These are phyloP conservation scores for Cynodonichthys magdalenae DNA, from an alignment of 2,797 vertebrate genomes.

Conservation along the genomic window DNA sequence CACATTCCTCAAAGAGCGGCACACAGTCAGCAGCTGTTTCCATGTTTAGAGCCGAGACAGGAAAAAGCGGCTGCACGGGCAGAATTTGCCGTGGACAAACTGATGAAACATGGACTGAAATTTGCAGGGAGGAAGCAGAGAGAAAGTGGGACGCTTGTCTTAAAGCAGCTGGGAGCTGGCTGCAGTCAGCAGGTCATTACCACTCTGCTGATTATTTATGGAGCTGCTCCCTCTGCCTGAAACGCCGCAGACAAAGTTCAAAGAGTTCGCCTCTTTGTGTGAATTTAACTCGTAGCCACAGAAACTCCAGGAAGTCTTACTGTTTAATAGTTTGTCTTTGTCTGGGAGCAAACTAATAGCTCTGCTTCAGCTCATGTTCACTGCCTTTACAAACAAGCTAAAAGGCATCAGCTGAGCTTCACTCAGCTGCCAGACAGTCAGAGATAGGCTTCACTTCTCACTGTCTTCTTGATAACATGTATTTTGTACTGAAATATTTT, in stretches of 20 bases:
- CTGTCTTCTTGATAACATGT: too few relatives aligned
- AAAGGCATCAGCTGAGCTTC: conserved; percentile 1
- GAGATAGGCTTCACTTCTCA: too few relatives aligned
- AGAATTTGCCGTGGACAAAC: conserved; percentile 31
- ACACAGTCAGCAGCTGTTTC: conserved; percentile 52
- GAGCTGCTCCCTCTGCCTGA: neutral
- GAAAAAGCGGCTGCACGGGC: conserved; percentile 30
- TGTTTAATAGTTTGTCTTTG: neutral
- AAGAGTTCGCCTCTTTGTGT: neutral
- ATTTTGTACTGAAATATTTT: too few relatives aligned
- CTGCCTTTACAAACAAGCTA: neutral
- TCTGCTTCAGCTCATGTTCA: neutral
- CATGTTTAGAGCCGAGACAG: conserved; percentile 34
- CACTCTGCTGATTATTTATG: neutral
- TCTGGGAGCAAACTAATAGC: too few relatives aligned
- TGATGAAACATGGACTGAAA: conserved; percentile 35
- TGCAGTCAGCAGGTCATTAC: conserved; percentile 13
- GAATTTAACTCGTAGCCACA: neutral
- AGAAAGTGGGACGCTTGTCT: neutral
- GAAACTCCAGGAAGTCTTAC: neutral
- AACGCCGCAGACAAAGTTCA: conserved; percentile 1
- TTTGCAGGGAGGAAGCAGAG: conserved; percentile 14
- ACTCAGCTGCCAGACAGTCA: neutral
- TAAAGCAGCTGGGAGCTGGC: neutral
- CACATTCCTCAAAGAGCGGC: conserved; percentile 66